Conservation (phyloP, 2,888 invertebrate species). For the Drepanosiphum platanoidis region DNA sequence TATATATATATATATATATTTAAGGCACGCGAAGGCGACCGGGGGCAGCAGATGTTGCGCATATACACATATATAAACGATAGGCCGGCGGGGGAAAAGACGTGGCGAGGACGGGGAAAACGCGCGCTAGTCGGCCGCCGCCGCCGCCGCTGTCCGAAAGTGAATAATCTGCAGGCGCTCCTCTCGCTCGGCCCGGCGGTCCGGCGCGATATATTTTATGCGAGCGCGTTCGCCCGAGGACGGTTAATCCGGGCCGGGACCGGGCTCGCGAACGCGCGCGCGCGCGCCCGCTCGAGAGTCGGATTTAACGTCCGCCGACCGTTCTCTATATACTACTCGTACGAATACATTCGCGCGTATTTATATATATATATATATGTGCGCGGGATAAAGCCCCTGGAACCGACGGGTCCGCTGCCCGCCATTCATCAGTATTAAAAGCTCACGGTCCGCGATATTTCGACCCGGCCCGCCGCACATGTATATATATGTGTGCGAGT, state of each 20-base stretch:
- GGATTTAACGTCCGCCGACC: conserved; percentile 33
- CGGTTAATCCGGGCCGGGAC: conserved; percentile 49
- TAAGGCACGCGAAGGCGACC: background rate
- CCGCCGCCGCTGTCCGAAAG: conserved; percentile 50
- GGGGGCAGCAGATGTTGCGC: background rate
- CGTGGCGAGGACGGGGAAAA: background rate
- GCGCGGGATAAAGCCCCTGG: conserved; percentile 52
- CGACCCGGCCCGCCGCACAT: background rate
- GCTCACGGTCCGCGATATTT: conserved; percentile 48
- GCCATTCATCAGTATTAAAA: conserved; percentile 61
- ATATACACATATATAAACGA: background rate
- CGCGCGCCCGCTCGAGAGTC: conserved; percentile 4
- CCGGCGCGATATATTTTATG: conserved; percentile 16
- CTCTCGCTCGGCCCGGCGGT: conserved; percentile 9
- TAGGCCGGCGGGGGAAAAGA: background rate
- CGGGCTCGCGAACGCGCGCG: conserved; percentile 4
- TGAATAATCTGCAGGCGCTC: conserved; percentile 49
- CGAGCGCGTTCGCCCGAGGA: conserved; percentile 13
- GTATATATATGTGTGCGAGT: no score
- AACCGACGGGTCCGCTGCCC: conserved; percentile 43
- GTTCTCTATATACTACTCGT: background rate
- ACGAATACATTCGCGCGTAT: background rate
- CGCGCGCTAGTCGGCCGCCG: background rate
- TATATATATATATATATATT: background rate
- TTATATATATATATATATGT: background rate